Conservation (phyloP, 2,113 vertebrate genomes). For the Pollachius pollachius region DNA sequence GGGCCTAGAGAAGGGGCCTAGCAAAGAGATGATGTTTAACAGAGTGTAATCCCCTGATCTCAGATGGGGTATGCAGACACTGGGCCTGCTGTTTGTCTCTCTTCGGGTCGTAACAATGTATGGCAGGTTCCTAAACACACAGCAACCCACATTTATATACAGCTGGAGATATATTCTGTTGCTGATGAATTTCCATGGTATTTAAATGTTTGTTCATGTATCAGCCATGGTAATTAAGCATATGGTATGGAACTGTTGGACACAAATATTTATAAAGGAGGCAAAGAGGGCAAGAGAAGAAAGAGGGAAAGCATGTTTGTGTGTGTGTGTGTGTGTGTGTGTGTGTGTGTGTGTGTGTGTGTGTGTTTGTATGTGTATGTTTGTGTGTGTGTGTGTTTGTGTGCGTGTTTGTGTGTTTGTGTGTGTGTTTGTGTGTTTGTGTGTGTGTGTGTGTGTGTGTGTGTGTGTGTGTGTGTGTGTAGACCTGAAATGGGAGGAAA, state of each 20-base stretch:
- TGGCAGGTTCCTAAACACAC: slow-evolving; percentile 40
- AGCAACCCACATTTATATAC: slow-evolving; percentile 24
- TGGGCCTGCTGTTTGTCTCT: slow-evolving; percentile 45
- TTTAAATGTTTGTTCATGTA: slow-evolving; percentile 22
- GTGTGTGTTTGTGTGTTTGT: too few relatives aligned
- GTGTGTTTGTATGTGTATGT: too few relatives aligned
- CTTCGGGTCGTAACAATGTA: slow-evolving; percentile 19
- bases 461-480: background rate
- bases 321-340: too few relatives aligned
- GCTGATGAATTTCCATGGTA: slow-evolving; percentile 13
- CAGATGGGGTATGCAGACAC: slow-evolving; percentile 22
- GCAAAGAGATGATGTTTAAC: slow-evolving; percentile 59
- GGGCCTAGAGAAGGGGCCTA: background rate
- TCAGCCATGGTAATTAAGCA: slow-evolving; percentile 1
- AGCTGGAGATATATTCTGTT: slow-evolving; percentile 29
- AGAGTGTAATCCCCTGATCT: slow-evolving; percentile 45
- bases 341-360: too few relatives aligned
- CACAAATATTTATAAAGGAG: background rate
- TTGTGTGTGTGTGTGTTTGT: too few relatives aligned
- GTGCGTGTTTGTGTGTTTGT: too few relatives aligned
- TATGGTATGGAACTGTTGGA: background rate
- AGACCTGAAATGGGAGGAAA: too few relatives aligned
- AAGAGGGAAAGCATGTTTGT: background rate
- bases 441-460: too few relatives aligned
- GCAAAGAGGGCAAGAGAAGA: slow-evolving; percentile 1